Evolutionary conservation across 2,797 vertebrate genomes (phyloP).

Genomic region (Acropternis orthonyx): DNA sequence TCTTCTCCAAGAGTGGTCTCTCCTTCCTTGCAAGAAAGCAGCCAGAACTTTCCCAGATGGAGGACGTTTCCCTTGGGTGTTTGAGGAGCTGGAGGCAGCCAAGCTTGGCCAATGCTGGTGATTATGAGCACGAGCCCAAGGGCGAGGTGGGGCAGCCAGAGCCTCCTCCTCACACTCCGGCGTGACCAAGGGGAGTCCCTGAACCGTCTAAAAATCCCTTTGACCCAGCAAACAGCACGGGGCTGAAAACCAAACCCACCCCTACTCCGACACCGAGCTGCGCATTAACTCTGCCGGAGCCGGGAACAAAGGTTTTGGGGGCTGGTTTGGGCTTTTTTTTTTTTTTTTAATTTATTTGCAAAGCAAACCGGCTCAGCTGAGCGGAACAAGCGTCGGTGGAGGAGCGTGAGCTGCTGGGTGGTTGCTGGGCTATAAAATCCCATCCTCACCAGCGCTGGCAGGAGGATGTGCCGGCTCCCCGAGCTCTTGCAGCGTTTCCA

Average conservation of each 20-base stretch:
- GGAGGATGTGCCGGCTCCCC: background rate
- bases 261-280: background rate
- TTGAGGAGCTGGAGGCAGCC: background rate
- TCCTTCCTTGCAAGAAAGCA: background rate
- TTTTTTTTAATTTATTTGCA: background rate
- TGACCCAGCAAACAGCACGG: background rate
- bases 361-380: background rate
- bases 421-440: slow-evolving; percentile 25
- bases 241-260: background rate
- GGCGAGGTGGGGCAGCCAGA: background rate
- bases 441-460: background rate
- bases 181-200: background rate
- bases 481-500: background rate
- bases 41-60: background rate
- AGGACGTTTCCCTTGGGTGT: fast-evolving
- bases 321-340: background rate
- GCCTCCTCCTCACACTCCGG: background rate
- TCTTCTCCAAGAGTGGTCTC: background rate
- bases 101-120: background rate
- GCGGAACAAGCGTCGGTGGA: background rate
- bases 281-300: background rate
- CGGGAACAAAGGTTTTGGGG: slow-evolving; percentile 36
- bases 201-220: background rate
- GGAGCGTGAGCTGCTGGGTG: background rate
- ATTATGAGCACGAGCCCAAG: background rate